A percentile compares a stretch with the other conserved stretches of the same genome.
These are phyloP conservation scores for Carassius carassius DNA, from an alignment of 2,113 vertebrate genomes.

Conservation along the genomic window DNA sequence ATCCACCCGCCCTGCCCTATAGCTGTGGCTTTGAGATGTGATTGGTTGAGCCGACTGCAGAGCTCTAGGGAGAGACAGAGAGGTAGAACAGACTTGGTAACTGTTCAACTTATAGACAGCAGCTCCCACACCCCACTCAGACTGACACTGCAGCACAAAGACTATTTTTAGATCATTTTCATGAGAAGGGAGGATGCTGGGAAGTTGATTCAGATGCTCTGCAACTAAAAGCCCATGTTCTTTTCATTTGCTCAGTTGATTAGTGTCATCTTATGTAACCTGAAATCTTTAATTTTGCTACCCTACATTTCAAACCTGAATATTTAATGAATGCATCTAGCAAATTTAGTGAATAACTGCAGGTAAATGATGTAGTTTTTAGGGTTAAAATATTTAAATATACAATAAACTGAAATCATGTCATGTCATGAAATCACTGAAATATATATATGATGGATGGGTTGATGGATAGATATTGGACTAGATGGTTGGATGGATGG, in stretches of 20 bases:
- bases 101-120: conserved; percentile 50
- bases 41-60: conserved; percentile 31
- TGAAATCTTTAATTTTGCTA: not conserved
- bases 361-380: not conserved
- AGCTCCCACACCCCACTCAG: conserved; percentile 45
- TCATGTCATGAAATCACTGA: too few relatives aligned
- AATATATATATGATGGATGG: too few relatives aligned
- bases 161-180: conserved; percentile 58
- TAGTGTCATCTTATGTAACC: conserved; percentile 6
- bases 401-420: too few relatives aligned
- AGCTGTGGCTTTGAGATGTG: conserved; percentile 21
- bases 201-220: conserved; percentile 36
- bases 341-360: not conserved
- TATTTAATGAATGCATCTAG: not conserved
- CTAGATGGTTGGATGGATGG: too few relatives aligned
- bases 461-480: too few relatives aligned
- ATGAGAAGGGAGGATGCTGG: conserved; percentile 41
- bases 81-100: conserved; percentile 44
- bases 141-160: conserved; percentile 50
- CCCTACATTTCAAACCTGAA: not conserved
- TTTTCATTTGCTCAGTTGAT: not conserved
- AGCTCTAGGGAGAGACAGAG: conserved; percentile 14
- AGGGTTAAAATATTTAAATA: not conserved
- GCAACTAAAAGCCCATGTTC: not conserved
- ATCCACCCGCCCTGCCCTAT: conserved; percentile 16